Base-by-base conservation (phyloP, 2,888 invertebrate genomes). In the Lapara coniferarum region DNA sequence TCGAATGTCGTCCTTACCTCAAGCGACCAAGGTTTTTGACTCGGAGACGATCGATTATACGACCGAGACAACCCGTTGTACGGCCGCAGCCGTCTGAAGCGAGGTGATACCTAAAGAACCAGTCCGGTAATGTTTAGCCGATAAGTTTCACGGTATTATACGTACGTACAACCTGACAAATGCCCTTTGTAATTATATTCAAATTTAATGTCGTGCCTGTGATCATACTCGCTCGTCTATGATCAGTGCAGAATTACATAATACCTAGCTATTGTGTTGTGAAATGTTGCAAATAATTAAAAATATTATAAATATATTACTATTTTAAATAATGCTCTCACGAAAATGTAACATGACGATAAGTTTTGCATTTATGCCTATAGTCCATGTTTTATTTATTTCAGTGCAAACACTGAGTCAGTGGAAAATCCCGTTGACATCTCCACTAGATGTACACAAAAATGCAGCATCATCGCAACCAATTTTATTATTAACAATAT, bases 1-100 rank as follows among this genome's bases (percentile, higher is more conserved):
- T 81, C 77, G 78, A 77, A 80, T 78, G 75, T 81, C 85, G 80
- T 85, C 87, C 92, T 92, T 92, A 92, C 92, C 92, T 92, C 87
- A 88, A 86, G 82, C 88, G 90, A 90, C 86, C 89, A 90, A 92
- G 83, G 89, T 90, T 91, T 92, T 92, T 92, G 91, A 92, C 86
- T 78, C 90, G 92, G 78, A 91, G 91, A 75, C 88, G 91, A 85
- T 88, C 88, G 91, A 90, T 82, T 82, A 91, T 88, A 76, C 91
- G 90, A 88, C 86, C 89, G 85, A 92, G 88, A 90, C 90, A 92
- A 90, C 89, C 84, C 81, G 89, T 82, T 73, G 89, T 87, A 84
- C 88, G 89, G 89, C 88, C 89, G 81, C 92, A 90, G 88, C 90
- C 89, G 88, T 91, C 92, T 73, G 91, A 88, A 75, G 90, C 88